phyloP scores from a whole-genome alignment of 2,888 invertebrate species.

The Ophion costatus region DNA sequence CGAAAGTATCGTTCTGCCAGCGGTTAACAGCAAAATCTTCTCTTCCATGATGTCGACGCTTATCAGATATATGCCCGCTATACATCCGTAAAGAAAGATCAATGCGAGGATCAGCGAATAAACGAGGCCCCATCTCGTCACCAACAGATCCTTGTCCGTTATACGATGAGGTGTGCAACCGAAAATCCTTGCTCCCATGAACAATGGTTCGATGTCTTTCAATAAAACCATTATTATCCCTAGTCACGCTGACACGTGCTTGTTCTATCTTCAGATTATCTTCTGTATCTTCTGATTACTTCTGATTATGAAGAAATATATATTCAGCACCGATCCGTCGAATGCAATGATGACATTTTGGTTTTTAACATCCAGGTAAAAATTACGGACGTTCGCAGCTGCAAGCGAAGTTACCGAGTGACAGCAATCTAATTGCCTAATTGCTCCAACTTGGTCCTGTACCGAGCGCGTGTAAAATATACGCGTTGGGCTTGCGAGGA shows the following conservation, averaged over 20 bases:
- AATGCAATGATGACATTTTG: background rate
- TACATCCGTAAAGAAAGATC: slow-evolving; percentile 48
- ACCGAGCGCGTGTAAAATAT: background rate
- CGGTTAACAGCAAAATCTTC: slow-evolving; percentile 62
- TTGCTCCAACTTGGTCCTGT: background rate
- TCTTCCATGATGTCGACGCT: slow-evolving; percentile 45
- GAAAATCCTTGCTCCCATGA: slow-evolving; percentile 68
- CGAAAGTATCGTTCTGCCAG: slow-evolving; percentile 63
- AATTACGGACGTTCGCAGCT: background rate
- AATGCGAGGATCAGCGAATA: slow-evolving; percentile 64
- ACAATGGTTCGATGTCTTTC: slow-evolving; percentile 69
- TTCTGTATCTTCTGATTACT: background rate
- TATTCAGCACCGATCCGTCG: background rate
- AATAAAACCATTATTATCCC: slow-evolving; percentile 64
- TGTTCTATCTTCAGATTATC: background rate
- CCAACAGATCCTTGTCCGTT: slow-evolving; percentile 63
- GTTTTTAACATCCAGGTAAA: background rate
- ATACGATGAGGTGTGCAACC: slow-evolving; percentile 67
- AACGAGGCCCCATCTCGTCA: slow-evolving; percentile 66
- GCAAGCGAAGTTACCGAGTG: background rate
- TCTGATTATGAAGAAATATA: too few relatives aligned
- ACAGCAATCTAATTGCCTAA: background rate
- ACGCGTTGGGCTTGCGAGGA: slow-evolving; percentile 31
- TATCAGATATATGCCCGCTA: slow-evolving; percentile 63
- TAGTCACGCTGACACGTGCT: background rate